Base-by-base conservation (phyloP, 2,888 invertebrate species). In the Polietes domitor region DNA sequence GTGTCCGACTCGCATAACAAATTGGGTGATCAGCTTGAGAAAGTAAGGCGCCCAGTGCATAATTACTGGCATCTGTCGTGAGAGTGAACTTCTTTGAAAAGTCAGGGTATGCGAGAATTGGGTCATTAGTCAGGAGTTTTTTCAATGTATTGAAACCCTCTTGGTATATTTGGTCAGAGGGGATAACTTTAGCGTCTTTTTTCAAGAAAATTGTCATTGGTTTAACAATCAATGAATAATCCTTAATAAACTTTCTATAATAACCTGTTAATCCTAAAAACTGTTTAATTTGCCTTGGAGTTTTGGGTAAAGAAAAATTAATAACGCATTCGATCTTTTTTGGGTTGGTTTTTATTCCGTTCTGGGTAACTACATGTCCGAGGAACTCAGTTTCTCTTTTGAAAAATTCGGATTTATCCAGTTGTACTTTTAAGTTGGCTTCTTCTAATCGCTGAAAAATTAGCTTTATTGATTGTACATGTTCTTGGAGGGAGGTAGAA, bases 211-310 rank as follows among this genome's bases (percentile, higher is more conserved):
- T 37, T 71, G 26, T 58, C 26, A 83, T 53, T 26, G 82, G 82
- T 75, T 85, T 82, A 6, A 85, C 83, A 12, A 85, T 53, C 15
- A 43, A 28, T 0, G 85, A 71, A 72, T 83, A 83, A 24, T 85
- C 82, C n/a, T 79, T 80, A 5, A 85, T 80, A 50, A 85, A 83
- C 50, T 84, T 85, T 10, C 80, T 65, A 21, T 87, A 85, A 58
- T 85, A 87, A 10, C 84, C 86, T 7, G 83, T 76, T 15, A 85
- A 65, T 5, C 86, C 85, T 21, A 87, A 55, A 37, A 86, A 86
- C 26, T 72, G 78, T 61, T 86, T 85, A 9, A 87, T 80, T 55
- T 83, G 74, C 61, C 84, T 85, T 7, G 32, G 28, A 12, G 68
- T 86, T 72, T 76, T 85, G 7, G 86, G 85, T 28, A 82, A 61